Base-by-base conservation (phyloP, 2,113 vertebrate genomes). In the Xyliphius kryptos region DNA sequence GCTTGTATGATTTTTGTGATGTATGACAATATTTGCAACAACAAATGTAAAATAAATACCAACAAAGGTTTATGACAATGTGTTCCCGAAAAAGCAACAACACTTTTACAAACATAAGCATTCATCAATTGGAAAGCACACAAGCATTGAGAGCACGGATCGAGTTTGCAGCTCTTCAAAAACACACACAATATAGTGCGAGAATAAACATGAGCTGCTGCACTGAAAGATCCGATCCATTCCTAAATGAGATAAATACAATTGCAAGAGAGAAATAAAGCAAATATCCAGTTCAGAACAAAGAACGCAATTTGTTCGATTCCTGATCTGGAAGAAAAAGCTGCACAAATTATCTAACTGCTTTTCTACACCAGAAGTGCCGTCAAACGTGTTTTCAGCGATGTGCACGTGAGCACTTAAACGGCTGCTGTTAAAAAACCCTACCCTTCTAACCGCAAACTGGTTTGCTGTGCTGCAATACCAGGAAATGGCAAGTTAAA, bases 71-170 rank as follows among this genome's bases (percentile, higher is more conserved):
- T n/a, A n/a, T n/a, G n/a, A n/a, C 12, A 14, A 32, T 9, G 5
- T 41, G 32, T 61, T 15, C 5, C 5, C 20, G 14, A 22, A 68
- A 21, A 57, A 55, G 53, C 9, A 51, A 66, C 53, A 13, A 62
- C 76, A 73, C 80, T 69, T 77, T 81, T 77, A 76, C 74, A 81
- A 80, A 77, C 63, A 80, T 73, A 79, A 82, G 71, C 72, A 68
- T 71, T 75, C 66, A 74, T 75, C 80, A 80, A 82, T 77, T 84
- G n/a, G 81, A 85, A 84, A 82, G 77, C 75, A 63, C 74, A 58
- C 74, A 66, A 76, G 77, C 71, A 75, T 71, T 61, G 52, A 54
- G 77, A 37, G 22, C 37, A 63, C 36, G 20, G 51, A 61, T 54
- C 51, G 40, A 53, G 58, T 54, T 32, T 43, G 40, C 15, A 54